Evolutionary conservation across 1,140 invertebrate genomes (phyloP), one percentile per base, ranked within the genome.

Genomic region (Scaptomyza montana): DNA sequence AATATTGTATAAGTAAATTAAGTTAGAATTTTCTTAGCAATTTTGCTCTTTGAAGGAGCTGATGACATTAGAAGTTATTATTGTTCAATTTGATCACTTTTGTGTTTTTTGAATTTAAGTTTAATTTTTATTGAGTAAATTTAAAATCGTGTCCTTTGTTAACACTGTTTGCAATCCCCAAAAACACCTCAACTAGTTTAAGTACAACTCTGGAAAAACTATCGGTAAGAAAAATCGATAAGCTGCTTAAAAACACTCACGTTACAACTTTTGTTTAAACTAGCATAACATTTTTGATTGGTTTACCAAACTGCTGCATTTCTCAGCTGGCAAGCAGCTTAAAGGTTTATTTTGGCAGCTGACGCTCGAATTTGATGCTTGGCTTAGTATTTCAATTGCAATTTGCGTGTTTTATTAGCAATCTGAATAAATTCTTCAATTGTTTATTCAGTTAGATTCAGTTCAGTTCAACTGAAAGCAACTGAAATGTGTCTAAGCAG

Each of bases 161-260:
- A 3, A 41, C 0, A 57, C n/a, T 16, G 39, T 57, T 41, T 25
- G 54, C 55, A 28, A n/a, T 28, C 16, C 53, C 8, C 16, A n/a
- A 54, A 41, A 25, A 9, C 1, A 25, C 9, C 55, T 47, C 9
- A 6, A 49, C 28, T 49, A 65, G 65, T 57, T 71, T 25, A 33
- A 28, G 41, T 9, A 46, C 19, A 28, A 9, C 33, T 36, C 33
- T 1, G 33, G 43, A 5, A 16, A 50, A 66, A 51, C 41, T 46
- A 45, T 33, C 25, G 41, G 51, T 25, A 28, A 43, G 39, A 65
- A 51, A 64, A 71, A 21, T 59, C 39, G 46, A 47, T 57, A 71
- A 71, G 54, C 68, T 25, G 61, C 68, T 71, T 71, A 36, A 36
- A 36, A 36, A 7, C 33, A 36, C 33, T 36, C 33, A 65, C 55